Evolutionary conservation across 2,888 invertebrate species (phyloP).

Genomic region (Sesia apiformis): DNA sequence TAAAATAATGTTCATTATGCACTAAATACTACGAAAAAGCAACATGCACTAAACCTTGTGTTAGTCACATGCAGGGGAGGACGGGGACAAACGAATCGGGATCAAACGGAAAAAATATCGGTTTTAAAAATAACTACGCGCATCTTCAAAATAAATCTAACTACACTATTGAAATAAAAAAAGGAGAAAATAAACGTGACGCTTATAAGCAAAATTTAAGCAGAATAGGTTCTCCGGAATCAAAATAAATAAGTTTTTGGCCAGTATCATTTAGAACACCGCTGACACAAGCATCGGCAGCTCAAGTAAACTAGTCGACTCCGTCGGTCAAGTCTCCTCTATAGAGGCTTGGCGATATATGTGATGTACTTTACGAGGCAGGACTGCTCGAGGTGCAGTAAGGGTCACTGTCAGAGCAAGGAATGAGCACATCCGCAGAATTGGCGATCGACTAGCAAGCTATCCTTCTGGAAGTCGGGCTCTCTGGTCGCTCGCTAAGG

Average conservation of each 20-base stretch:
- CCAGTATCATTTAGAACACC: conserved; percentile 67
- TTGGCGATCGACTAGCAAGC: no score
- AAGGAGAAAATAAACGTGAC: conserved; percentile 59
- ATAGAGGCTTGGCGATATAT: neutral
- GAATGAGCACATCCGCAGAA: no score
- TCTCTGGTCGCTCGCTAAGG: no score
- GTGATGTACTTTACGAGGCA: conserved; percentile 4
- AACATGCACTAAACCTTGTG: conserved; percentile 59
- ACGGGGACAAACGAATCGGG: conserved; percentile 45
- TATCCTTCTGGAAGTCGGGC: no score
- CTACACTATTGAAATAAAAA: conserved; percentile 49
- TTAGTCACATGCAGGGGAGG: conserved; percentile 59
- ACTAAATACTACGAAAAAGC: conserved; percentile 52
- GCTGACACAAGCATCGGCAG: conserved; percentile 53
- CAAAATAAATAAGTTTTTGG: conserved; percentile 71
- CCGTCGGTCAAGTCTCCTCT: neutral
- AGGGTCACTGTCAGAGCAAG: no score
- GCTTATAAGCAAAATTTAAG: conserved; percentile 71
- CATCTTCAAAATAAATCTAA: conserved; percentile 59
- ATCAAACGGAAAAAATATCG: conserved; percentile 69
- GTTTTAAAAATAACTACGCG: conserved; percentile 68
- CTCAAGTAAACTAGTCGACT: conserved; percentile 11
- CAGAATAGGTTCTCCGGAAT: conserved; percentile 75
- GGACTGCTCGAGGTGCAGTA: no score
- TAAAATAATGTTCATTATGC: conserved; percentile 43